A percentile compares a stretch with the other conserved stretches of the same genome.
phyloP scores from a whole-genome alignment of 2,797 vertebrate species.

The Delichon dasypus region DNA sequence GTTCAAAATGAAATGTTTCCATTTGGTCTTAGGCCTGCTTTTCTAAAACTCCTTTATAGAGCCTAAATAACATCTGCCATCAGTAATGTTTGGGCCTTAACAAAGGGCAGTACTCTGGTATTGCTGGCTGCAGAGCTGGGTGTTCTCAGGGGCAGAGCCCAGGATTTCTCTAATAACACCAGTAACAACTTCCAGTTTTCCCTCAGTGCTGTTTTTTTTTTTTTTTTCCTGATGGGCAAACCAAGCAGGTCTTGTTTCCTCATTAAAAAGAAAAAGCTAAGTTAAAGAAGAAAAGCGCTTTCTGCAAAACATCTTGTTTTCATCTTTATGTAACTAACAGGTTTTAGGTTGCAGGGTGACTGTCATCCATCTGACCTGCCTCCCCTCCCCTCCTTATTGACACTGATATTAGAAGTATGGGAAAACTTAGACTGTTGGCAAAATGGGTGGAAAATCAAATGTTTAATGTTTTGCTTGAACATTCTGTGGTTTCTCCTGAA shows the following conservation, averaged over 20 bases:
- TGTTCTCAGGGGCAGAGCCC: not conserved
- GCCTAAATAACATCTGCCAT: not conserved
- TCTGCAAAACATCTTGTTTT: not conserved
- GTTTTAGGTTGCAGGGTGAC: not conserved
- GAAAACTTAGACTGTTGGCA: constrained; percentile 54
- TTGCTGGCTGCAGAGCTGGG: not conserved
- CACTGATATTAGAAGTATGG: constrained; percentile 44
- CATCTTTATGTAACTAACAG: not conserved
- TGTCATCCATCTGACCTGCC: not conserved
- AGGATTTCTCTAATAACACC: not conserved
- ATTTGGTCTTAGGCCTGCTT: not conserved
- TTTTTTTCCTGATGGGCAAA: not conserved
- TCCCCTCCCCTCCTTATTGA: not conserved
- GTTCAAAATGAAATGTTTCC: not conserved
- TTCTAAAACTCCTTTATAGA: not conserved
- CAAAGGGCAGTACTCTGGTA: accelerated
- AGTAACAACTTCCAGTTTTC: not conserved
- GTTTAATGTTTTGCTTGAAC: constrained; percentile 67
- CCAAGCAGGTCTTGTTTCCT: not conserved
- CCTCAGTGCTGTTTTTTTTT: not conserved
- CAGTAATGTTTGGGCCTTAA: not conserved
- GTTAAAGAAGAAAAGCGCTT: not conserved
- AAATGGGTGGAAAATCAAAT: constrained; percentile 63
- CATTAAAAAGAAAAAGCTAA: not conserved
- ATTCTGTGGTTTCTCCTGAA: constrained; percentile 68